Conservation (phyloP, 37 sponge, comb jelly and placozoan genomes). For the Axinella damicornis region DNA sequence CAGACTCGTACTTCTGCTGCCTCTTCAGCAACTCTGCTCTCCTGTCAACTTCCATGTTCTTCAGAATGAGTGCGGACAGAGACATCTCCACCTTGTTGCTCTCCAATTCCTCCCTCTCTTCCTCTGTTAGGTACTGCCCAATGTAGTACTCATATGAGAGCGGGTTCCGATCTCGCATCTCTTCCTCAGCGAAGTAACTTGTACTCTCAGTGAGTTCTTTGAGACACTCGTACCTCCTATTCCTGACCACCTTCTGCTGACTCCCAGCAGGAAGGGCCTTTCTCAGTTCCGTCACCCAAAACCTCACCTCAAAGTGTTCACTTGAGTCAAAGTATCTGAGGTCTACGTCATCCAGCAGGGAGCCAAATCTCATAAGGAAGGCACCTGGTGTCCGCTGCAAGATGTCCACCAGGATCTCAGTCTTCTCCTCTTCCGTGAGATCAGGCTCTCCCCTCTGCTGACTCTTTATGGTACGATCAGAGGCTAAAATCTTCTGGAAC, state of each 20-base stretch:
- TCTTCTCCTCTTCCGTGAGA: constrained; percentile 64
- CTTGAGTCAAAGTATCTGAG: constrained; percentile 58
- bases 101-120: constrained; percentile 53
- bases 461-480: constrained; percentile 63
- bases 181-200: constrained; percentile 77
- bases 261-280: neutral
- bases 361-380: constrained; percentile 84
- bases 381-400: constrained; percentile 41
- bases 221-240: constrained; percentile 75
- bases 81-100: constrained; percentile 37
- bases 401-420: constrained; percentile 19
- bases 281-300: constrained; percentile 53
- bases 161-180: constrained; percentile 79
- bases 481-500: constrained; percentile 45
- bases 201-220: constrained; percentile 54
- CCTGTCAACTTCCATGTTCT: constrained; percentile 39
- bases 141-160: constrained; percentile 80
- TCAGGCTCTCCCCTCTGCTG: constrained; percentile 91
- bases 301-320: constrained; percentile 64
- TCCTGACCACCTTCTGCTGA: constrained; percentile 28
- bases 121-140: constrained; percentile 83
- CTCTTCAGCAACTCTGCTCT: constrained; percentile 1
- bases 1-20: constrained; percentile 58
- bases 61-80: constrained; percentile 56
- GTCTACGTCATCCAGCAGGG: constrained; percentile 47